Base-by-base conservation (phyloP, 2,113 vertebrate species). In the Peromyscus maniculatus region DNA sequence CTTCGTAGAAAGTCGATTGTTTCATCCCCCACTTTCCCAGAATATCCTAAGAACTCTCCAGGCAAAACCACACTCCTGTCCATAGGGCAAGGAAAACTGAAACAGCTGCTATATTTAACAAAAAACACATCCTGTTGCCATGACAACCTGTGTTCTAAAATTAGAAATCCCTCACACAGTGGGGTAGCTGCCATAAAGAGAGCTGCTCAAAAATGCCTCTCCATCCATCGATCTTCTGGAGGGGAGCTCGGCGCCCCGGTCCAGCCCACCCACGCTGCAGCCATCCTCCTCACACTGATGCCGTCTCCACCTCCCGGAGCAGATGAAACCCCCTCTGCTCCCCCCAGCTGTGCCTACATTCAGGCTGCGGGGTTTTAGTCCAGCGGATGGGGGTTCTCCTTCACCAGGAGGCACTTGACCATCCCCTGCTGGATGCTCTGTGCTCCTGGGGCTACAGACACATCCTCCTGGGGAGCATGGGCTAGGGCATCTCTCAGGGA, bases 61-160 rank as follows among this genome's bases (percentile, higher is more conserved):
- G 94, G 96, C 93, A 89, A 94, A 22, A 95, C 28, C 88, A 0
- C 74, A 86, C 97, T 92, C 92, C 94, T 89, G 83, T 97, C 96
- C 97, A 96, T 88, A 92, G 98, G 98, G 97, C 98, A 94, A 90
- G 57, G 87, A 22, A 90, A 93, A 96, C 94, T 64, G 97, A 96
- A 98, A 95, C 97, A 96, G 98, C 98, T 96, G 97, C 98, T 98
- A 98, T 98, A 98, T 97, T 98, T 98, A 98, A 97, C 97, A 96
- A 87, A 96, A 98, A 97, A 95, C 77, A 97, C 91, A 69, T 95
- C 97, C 80, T 1, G 96, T 98, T 98, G 97, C 77, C 98, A 97
- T 98, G 98, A 87, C 98, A 98, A 98, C 98, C 82, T 80, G 26
- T 10, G 13, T 95, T 95, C 98, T 98, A 98, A 98, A 98, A 98